Percentiles rank a stretch among this genome's conserved stretches.
phyloP scores from a whole-genome alignment of 1,140 invertebrate genomes.

The Bombus sylvicola region DNA sequence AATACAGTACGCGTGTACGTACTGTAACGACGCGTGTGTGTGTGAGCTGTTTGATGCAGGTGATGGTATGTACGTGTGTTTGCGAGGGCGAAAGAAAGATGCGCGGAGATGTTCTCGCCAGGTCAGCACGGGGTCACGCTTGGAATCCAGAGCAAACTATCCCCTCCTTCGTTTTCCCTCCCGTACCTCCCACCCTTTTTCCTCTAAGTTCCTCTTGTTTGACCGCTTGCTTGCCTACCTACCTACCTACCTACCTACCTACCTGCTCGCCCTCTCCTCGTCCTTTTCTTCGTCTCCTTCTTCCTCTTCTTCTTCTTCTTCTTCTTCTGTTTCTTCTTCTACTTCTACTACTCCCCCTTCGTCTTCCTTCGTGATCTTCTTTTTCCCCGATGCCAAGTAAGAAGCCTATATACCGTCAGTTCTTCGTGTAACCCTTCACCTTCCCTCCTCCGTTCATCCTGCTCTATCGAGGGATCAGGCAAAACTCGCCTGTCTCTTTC shows the following conservation, averaged over 20 bases:
- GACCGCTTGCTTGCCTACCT: constrained; percentile 55
- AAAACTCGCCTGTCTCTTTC: constrained; percentile 36
- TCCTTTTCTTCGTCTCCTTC: constrained; percentile 24
- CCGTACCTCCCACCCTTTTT: constrained; percentile 48
- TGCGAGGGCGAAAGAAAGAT: constrained; percentile 69
- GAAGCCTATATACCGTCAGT: constrained; percentile 63
- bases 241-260: constrained; percentile 53
- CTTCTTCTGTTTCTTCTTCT: neutral
- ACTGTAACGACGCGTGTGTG: neutral
- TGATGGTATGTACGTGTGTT: constrained; percentile 30
- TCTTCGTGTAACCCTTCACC: constrained; percentile 57
- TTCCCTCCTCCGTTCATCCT: constrained; percentile 27
- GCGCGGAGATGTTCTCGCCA: constrained; percentile 81
- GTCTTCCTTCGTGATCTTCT: constrained; percentile 41
- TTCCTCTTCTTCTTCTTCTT: constrained; percentile 9
- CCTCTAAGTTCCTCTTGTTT: constrained; percentile 55
- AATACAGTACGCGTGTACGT: constrained; percentile 42
- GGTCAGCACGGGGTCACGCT: constrained; percentile 81
- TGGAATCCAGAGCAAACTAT: constrained; percentile 83
- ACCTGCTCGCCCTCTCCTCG: constrained; percentile 29
- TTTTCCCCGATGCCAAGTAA: constrained; percentile 63
- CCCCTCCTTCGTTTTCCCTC: constrained; percentile 68
- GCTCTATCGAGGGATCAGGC: constrained; percentile 17
- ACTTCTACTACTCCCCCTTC: constrained; percentile 9
- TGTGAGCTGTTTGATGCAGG: neutral